Conservation (phyloP, 1,140 invertebrate genomes). For the Pemphigus obesinymphae region DNA sequence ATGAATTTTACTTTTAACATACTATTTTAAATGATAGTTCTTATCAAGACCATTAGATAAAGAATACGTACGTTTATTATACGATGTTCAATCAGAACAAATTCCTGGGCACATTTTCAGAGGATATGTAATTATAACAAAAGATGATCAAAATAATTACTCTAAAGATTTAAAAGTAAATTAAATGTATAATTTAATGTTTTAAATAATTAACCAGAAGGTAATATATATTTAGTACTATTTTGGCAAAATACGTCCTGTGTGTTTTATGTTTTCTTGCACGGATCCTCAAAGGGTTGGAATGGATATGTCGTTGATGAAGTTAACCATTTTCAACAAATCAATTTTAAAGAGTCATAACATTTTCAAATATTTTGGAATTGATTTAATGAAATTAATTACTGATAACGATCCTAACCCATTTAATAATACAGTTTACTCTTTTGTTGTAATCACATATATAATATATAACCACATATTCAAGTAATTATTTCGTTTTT, state of each 20-base stretch:
- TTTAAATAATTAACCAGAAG: too few relatives aligned
- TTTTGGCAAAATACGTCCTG: slow-evolving; percentile 59
- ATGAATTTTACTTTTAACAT: too few relatives aligned
- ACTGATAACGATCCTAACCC: slow-evolving; percentile 66
- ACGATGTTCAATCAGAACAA: slow-evolving; percentile 49
- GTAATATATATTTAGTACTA: slow-evolving; percentile 55
- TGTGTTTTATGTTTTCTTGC: slow-evolving; percentile 87
- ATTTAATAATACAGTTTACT: slow-evolving; percentile 78
- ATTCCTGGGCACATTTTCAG: slow-evolving; percentile 53
- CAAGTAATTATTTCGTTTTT: slow-evolving; percentile 55
- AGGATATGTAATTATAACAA: slow-evolving; percentile 53
- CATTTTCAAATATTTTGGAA: slow-evolving; percentile 64
- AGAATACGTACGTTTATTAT: slow-evolving; percentile 49
- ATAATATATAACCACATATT: too few relatives aligned
- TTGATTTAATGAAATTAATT: slow-evolving; percentile 76
- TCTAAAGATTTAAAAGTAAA: neutral
- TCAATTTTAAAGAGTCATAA: slow-evolving; percentile 71
- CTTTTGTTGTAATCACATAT: slow-evolving; percentile 85
- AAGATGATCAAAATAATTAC: neutral
- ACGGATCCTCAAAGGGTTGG: slow-evolving; percentile 86
- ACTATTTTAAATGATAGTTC: slow-evolving; percentile 42
- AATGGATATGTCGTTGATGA: slow-evolving; percentile 69
- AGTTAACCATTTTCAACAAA: slow-evolving; percentile 65
- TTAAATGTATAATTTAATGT: neutral
- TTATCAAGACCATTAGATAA: slow-evolving; percentile 47